Evolutionary conservation across 2,888 invertebrate species (phyloP).

Genomic region (Plebejus argus): DNA sequence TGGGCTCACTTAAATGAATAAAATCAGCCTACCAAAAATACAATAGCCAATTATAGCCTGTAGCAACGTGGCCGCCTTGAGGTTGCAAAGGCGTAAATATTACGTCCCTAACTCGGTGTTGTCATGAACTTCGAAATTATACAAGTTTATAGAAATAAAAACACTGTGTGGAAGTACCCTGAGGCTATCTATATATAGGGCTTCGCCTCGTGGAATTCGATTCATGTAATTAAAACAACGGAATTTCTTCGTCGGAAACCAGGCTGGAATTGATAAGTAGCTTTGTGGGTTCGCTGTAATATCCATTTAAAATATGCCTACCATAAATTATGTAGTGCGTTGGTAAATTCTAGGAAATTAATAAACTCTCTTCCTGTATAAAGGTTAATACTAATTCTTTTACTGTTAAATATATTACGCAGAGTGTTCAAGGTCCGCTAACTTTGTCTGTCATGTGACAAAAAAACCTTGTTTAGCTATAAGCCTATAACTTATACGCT

Average conservation of each 20-base stretch:
- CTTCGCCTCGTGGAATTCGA: not conserved
- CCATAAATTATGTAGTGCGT: not conserved
- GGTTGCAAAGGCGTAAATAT: not conserved
- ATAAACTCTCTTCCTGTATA: too few species aligned
- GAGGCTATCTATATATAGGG: not conserved
- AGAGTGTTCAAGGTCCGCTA: too few species aligned
- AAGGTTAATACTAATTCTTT: too few species aligned
- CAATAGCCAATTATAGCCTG: not conserved
- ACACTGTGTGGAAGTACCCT: not conserved
- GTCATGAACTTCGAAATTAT: not conserved
- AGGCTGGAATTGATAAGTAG: not conserved
- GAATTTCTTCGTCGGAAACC: not conserved
- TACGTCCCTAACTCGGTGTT: not conserved
- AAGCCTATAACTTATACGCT: too few species aligned
- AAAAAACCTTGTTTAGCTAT: too few species aligned
- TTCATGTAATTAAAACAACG: slow-evolving; percentile 9
- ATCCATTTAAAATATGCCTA: not conserved
- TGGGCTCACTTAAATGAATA: too few species aligned
- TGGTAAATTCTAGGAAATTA: not conserved
- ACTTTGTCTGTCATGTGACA: too few species aligned
- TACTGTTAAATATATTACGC: too few species aligned
- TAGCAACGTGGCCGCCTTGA: not conserved
- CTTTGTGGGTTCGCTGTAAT: not conserved
- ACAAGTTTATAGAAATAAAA: not conserved
- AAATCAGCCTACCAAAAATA: not conserved